Evolutionary conservation across 37 sponge, comb jelly and placozoan species (phyloP), one percentile per base, ranked within the genome.

Genomic region (Aplysina aerophoba): DNA sequence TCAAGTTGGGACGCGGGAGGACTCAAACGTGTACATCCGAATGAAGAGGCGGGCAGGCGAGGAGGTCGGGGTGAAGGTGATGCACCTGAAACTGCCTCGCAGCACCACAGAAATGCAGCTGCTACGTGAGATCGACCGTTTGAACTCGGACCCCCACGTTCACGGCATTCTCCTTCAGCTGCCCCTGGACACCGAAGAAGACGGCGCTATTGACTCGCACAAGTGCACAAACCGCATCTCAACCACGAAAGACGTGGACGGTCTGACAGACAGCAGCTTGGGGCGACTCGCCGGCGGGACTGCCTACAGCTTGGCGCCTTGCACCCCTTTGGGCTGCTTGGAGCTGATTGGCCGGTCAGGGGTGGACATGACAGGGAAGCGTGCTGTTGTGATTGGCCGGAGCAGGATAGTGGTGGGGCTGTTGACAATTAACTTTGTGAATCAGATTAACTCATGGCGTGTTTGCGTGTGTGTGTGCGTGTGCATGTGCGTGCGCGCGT

Each of bases 21-120:
- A 98, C 82, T 93, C 96, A 13, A 92, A 90, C 60, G 95, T 98
- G 22, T 98, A 98, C 81, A 98, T 98, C n/a, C 86, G 91, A 54
- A 96, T 93, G 92, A 98, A 98, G 88, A 88, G 62, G n/a, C 90
- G 87, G 64, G 93, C 95, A 11, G 95, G 91, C 37, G 74, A 36
- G 39, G 95, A 96, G 85, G 88, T 88, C 21, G 87, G 84, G 6
- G 55, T 81, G 41, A 28, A 81, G 22, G 93, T 92, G 1, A 24
- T 55, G 19, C 96, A 98, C 56, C 3, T 94, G 72, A 94, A 98
- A 80, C 85, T 98, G 20, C 79, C 89, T 0, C 81, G 77, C 11
- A 80, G 81, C 0, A 90, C 69, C 33, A 83, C 91, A 6, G 85
- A 96, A 61, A 83, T 71, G 41, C 83, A 91, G 54, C 56, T 97